phyloP scores from a whole-genome alignment of 1,140 invertebrate species.

The Colletes gigas region DNA sequence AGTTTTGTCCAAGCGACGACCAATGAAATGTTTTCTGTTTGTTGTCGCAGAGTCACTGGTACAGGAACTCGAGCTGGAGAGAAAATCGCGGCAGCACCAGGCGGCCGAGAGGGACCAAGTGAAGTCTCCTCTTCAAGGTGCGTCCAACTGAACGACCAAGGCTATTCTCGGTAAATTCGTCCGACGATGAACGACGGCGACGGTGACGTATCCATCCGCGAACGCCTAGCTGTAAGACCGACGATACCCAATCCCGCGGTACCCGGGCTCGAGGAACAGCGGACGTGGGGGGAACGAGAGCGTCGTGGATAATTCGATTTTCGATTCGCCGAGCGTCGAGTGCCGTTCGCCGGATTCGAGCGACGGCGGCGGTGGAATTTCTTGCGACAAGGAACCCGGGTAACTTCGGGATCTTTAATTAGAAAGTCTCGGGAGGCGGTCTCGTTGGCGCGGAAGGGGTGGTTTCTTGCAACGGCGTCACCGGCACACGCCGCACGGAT shows the following conservation, averaged over 20 bases:
- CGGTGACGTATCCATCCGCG: slow-evolving; percentile 7
- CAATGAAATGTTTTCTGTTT: slow-evolving; percentile 55
- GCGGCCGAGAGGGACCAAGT: slow-evolving; percentile 89
- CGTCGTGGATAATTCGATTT: slow-evolving; percentile 5
- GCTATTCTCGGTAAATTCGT: slow-evolving; percentile 14
- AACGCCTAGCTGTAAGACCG: neutral
- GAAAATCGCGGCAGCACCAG: slow-evolving; percentile 89
- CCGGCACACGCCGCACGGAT: slow-evolving; percentile 71
- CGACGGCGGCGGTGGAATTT: slow-evolving; percentile 40
- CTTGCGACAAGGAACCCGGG: slow-evolving; percentile 57
- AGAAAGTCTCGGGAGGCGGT: slow-evolving; percentile 73
- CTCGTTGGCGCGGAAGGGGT: slow-evolving; percentile 47
- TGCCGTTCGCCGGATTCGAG: neutral
- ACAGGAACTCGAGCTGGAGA: slow-evolving; percentile 92
- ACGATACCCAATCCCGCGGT: neutral
- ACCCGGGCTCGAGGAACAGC: too few relatives aligned
- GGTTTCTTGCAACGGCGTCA: slow-evolving; percentile 76
- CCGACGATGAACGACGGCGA: neutral
- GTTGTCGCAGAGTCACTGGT: slow-evolving; percentile 88
- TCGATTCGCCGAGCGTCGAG: slow-evolving; percentile 8
- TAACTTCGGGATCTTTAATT: slow-evolving; percentile 78
- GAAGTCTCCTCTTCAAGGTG: slow-evolving; percentile 91
- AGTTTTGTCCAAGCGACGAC: slow-evolving; percentile 16
- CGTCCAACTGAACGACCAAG: slow-evolving; percentile 70
- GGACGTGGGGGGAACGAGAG: neutral